Conservation (phyloP, 1,140 invertebrate genomes). For the Ceratosolen solmsi region DNA sequence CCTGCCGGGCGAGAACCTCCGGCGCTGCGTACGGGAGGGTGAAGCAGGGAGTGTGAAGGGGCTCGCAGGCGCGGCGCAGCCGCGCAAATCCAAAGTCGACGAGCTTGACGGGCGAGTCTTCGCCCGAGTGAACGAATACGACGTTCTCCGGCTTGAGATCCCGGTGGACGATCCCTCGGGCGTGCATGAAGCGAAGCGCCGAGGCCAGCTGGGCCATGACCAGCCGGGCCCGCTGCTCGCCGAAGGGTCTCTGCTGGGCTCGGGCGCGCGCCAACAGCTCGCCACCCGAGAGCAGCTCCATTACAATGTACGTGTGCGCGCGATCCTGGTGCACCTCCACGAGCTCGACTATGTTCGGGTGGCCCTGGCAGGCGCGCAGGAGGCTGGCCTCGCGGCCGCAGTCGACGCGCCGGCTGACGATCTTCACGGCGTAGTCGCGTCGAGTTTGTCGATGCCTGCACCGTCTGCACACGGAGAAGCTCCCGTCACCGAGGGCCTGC, state of each 20-base stretch:
- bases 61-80: constrained; percentile 77
- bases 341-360: constrained; percentile 90
- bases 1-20: constrained; percentile 82
- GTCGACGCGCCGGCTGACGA: constrained; percentile 86
- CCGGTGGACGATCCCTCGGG: constrained; percentile 85
- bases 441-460: constrained; percentile 84
- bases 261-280: constrained; percentile 81
- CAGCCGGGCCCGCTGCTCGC: constrained; percentile 79
- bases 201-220: constrained; percentile 86
- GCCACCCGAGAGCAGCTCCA: constrained; percentile 89
- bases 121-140: constrained; percentile 78
- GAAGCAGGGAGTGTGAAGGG: constrained; percentile 88
- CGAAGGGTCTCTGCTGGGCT: constrained; percentile 76
- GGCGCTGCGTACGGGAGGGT: constrained; percentile 93
- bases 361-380: constrained; percentile 87
- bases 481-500: constrained; percentile 87
- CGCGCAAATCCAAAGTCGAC: constrained; percentile 94
- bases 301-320: constrained; percentile 88
- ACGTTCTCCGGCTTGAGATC: constrained; percentile 95
- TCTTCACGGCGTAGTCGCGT: constrained; percentile 91
- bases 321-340: constrained; percentile 88
- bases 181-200: constrained; percentile 88
- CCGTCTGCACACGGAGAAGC: constrained; percentile 89
- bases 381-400: constrained; percentile 85
- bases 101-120: constrained; percentile 84